phyloP scores from a whole-genome alignment of 1,140 invertebrate genomes.

The Achatina immaculata region DNA sequence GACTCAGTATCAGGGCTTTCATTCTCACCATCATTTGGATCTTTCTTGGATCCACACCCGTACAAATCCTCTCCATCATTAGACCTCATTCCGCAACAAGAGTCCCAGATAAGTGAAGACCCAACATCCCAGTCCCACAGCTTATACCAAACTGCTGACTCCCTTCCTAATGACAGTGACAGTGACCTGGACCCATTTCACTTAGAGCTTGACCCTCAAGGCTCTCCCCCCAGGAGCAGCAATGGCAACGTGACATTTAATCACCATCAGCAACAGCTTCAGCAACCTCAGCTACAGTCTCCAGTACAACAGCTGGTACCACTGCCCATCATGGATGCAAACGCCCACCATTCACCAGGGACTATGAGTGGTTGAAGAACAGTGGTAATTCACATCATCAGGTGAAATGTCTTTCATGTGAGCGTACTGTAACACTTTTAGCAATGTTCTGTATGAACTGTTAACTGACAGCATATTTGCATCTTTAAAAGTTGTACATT shows the following conservation, averaged over 20 bases:
- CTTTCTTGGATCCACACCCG: slow-evolving; percentile 53
- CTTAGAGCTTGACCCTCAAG: background rate
- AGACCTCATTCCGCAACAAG: slow-evolving; percentile 27
- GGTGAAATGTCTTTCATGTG: too few relatives aligned
- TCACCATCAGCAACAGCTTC: slow-evolving; percentile 15
- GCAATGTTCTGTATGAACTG: too few relatives aligned
- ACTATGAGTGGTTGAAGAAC: background rate
- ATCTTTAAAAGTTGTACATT: too few relatives aligned
- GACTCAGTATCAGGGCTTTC: slow-evolving; percentile 42
- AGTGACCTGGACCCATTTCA: slow-evolving; percentile 16
- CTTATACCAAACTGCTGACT: slow-evolving; percentile 47
- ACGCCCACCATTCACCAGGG: background rate
- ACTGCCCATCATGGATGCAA: background rate
- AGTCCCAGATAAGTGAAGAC: slow-evolving; percentile 22
- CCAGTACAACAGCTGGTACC: slow-evolving; percentile 10
- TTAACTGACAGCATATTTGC: too few relatives aligned
- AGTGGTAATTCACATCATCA: too few relatives aligned
- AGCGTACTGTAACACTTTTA: too few relatives aligned
- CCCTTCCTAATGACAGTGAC: slow-evolving; percentile 39
- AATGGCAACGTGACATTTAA: background rate
- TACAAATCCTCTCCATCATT: slow-evolving; percentile 49
- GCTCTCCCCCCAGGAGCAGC: background rate
- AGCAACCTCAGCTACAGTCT: slow-evolving; percentile 14
- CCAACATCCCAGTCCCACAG: slow-evolving; percentile 43
- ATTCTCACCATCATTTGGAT: slow-evolving; percentile 42